These are phyloP conservation scores for Ginglymostoma cirratum DNA, from an alignment of 2,113 vertebrate species.

Conservation along the genomic window DNA sequence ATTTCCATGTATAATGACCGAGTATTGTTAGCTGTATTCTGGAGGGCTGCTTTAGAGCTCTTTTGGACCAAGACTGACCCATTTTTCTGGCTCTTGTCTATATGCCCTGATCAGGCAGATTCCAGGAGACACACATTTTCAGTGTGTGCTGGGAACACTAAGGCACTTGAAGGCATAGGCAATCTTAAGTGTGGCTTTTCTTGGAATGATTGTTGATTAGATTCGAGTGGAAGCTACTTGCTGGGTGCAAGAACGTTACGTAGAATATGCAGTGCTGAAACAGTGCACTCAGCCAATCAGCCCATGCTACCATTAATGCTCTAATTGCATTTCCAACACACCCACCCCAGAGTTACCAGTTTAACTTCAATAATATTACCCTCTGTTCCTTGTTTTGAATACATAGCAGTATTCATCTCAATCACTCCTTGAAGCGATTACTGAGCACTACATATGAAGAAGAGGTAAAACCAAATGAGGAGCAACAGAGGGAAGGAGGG, in stretches of 20 bases:
- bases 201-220: not conserved
- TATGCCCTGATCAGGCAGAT: not conserved
- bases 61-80: not conserved
- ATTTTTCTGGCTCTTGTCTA: not conserved
- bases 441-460: not conserved
- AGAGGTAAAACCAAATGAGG: not conserved
- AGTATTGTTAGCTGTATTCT: not conserved
- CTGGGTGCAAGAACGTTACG: not conserved
- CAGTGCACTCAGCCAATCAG: not conserved
- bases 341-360: not conserved
- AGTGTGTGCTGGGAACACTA: not conserved
- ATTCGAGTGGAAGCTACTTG: not conserved
- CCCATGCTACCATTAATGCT: not conserved
- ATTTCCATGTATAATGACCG: not conserved
- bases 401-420: not conserved
- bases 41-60: not conserved
- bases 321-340: not conserved
- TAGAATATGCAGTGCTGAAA: not conserved
- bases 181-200: not conserved
- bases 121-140: not conserved
- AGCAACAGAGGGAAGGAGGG: not conserved
- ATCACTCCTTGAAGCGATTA: no score
- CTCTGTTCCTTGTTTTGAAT: not conserved
- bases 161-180: not conserved
- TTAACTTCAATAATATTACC: not conserved